Base-by-base conservation (phyloP, 2,888 invertebrate genomes). In the Anagyrus pseudococci region DNA sequence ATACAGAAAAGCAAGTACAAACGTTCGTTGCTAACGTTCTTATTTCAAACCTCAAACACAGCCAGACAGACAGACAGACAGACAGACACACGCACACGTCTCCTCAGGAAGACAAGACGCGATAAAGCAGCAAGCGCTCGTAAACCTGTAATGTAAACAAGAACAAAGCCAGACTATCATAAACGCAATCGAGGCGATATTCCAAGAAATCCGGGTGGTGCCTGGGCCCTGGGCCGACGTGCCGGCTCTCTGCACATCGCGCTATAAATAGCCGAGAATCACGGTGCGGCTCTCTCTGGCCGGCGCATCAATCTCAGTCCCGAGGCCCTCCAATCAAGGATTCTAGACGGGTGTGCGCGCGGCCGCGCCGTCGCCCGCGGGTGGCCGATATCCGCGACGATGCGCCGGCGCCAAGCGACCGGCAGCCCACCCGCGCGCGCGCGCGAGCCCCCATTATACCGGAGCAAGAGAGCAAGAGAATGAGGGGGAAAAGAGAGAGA, bases 201-300 rank as follows among this genome's bases (percentile, higher is more conserved):
- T 37, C 33, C 33, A 37, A 37, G 33, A 37, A 37, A 2, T 15
- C 15, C 33, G n/a, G n/a, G n/a, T 8, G 33, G 4, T 8, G 33
- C 33, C 33, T 15, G 33, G 15, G 33, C 33, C 33, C 33, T 10
- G 15, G 33, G 33, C 33, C 8, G 33, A 10, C 10, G 33, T 2
- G 15, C 2, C 33, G 2, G 33, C 33, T 13, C 33, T 10, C 33
- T 8, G 22, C 25, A 49, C 2, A 8, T 23, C 17, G 22, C 17
- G 17, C 22, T 49, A 72, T 20, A 20, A 44, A 44, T 22, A 22
- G 33, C 33, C 33, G 33, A 37, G 29, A 15, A 10, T 10, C 33
- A 2, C 15, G 6, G 56, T 25, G n/a, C 89, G 88, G 44, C 88
- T 85, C 81, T 94, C 93, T 71, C 93, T 84, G 66, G 92, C 83